These are phyloP conservation scores for Osmerus mordax DNA, from an alignment of 2,113 vertebrate species.

Conservation along the genomic window DNA sequence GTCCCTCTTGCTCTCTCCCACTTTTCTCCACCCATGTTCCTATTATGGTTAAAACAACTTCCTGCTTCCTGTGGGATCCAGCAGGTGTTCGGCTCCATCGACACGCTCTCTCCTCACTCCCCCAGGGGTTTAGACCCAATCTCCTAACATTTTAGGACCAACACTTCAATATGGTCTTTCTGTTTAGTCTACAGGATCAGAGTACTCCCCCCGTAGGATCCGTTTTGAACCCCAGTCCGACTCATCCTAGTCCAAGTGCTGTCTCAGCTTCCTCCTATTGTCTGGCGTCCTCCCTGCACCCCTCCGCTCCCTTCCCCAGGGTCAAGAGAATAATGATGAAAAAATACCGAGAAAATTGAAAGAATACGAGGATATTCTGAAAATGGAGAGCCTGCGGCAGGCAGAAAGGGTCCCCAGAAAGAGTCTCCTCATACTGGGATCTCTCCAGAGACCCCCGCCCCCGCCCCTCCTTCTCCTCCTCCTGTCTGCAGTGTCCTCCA, in stretches of 20 bases:
- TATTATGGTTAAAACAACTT: background rate
- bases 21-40: background rate
- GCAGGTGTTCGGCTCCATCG: background rate
- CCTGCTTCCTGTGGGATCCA: background rate
- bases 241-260: too few relatives aligned
- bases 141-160: too few relatives aligned
- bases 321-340: too few relatives aligned
- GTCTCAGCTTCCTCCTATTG: too few relatives aligned
- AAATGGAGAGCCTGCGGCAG: background rate
- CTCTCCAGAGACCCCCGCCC: background rate
- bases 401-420: background rate
- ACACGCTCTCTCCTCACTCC: background rate
- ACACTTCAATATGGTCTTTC: too few relatives aligned
- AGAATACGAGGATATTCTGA: too few relatives aligned
- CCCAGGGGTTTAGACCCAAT: background rate
- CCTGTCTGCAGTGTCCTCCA: background rate
- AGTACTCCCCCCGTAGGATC: too few relatives aligned
- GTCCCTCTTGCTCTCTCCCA: background rate
- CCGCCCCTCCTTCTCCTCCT: background rate
- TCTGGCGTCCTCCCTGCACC: too few relatives aligned
- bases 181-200: too few relatives aligned
- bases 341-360: too few relatives aligned
- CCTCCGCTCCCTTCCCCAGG: too few relatives aligned
- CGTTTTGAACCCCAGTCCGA: too few relatives aligned
- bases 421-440: background rate